phyloP scores from a whole-genome alignment of 2,888 invertebrate genomes.

The Sepiola atlantica region DNA sequence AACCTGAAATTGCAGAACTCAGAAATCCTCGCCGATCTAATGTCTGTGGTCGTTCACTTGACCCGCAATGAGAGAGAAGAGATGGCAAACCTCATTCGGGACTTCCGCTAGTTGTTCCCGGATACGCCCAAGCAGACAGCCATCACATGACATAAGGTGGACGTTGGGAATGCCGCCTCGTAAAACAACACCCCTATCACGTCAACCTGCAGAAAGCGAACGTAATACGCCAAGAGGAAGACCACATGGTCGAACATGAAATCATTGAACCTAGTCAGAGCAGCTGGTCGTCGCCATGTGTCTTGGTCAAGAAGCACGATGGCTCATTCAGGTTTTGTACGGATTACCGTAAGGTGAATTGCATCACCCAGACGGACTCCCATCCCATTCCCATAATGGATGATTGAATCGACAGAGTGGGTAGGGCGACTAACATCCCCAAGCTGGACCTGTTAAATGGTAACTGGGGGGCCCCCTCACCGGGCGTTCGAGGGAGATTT shows the following conservation, averaged over 20 bases:
- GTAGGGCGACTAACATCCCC: conserved; percentile 51
- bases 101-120: conserved; percentile 42
- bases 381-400: conserved; percentile 52
- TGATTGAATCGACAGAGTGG: conserved; percentile 52
- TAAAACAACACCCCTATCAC: conserved; percentile 48
- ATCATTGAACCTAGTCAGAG: conserved; percentile 54
- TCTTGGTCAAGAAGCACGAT: conserved; percentile 39
- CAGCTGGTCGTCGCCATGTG: conserved; percentile 49
- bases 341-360: conserved; percentile 51
- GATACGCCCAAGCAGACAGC: conserved; percentile 48
- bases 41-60: not conserved
- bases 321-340: conserved; percentile 40
- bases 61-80: not conserved
- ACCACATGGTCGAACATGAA: conserved; percentile 57
- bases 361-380: conserved; percentile 49
- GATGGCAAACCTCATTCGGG: not conserved
- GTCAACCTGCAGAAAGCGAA: conserved; percentile 49
- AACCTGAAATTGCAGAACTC: not conserved
- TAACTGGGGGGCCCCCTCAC: conserved; percentile 50
- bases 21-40: not conserved
- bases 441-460: conserved; percentile 55
- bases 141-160: conserved; percentile 49
- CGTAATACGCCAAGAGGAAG: conserved; percentile 51
- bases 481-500: conserved; percentile 49
- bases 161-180: conserved; percentile 46